A percentile compares a stretch with the other conserved stretches of the same genome.
phyloP scores from a whole-genome alignment of 2,113 vertebrate genomes.

The Pagrus major region DNA sequence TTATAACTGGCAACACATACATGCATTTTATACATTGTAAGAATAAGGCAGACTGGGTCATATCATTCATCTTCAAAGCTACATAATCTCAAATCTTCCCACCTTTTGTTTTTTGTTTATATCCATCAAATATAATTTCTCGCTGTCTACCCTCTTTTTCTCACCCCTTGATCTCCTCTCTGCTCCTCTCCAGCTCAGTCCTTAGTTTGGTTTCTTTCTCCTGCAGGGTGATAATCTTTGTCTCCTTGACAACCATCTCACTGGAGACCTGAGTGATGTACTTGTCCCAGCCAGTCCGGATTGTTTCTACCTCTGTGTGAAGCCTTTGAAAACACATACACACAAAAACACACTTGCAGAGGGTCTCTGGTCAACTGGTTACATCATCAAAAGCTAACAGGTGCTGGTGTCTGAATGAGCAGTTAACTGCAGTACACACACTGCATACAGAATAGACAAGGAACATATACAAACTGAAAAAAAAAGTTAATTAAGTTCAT shows the following conservation, averaged over 20 bases:
- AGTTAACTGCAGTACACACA: background rate
- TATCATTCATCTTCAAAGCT: background rate
- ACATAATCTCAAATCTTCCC: background rate
- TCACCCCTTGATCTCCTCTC: slow-evolving; percentile 83
- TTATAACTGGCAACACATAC: slow-evolving; percentile 84
- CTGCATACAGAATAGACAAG: background rate
- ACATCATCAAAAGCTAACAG: background rate
- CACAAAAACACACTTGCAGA: background rate
- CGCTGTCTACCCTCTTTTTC: background rate
- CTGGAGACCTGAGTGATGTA: slow-evolving; percentile 81
- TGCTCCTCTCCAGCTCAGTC: slow-evolving; percentile 77
- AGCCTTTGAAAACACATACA: slow-evolving; percentile 75
- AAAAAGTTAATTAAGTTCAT: too few species aligned
- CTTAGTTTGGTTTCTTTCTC: slow-evolving; percentile 76
- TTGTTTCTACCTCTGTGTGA: slow-evolving; percentile 67
- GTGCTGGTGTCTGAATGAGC: background rate
- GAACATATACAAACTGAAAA: background rate
- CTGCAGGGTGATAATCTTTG: slow-evolving; percentile 77
- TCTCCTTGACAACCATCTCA: slow-evolving; percentile 83
- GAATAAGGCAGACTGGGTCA: background rate
- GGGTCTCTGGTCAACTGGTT: background rate
- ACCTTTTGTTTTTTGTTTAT: too few species aligned
- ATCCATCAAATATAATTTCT: background rate
- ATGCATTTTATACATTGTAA: background rate
- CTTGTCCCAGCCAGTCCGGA: slow-evolving; percentile 78